Base-by-base conservation (phyloP, 2,113 vertebrate species). In the Strix uralensis region DNA sequence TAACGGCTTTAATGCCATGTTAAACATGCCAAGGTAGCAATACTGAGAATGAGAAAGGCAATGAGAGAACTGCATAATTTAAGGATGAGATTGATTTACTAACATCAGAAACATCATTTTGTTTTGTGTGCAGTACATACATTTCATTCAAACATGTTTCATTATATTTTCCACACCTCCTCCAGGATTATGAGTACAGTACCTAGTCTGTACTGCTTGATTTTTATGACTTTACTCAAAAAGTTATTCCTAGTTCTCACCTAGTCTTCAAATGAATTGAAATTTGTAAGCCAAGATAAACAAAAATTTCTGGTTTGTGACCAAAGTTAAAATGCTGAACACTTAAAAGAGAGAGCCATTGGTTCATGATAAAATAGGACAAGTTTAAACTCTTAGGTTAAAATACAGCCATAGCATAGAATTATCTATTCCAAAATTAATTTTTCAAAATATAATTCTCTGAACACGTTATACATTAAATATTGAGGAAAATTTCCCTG, bases 361-460 rank as follows among this genome's bases (percentile, higher is more conserved):
- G 46, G 52, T 91, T 96, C 67, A 86, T 81, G 84, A 87, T 90
- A 95, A 94, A 94, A 96, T 88, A 97, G 78, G 87, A 92, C 29
- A 86, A 86, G 54, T 89, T 96, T 84, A 95, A 93, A 91, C n/a
- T 95, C 89, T 93, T 87, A 58, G 57, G 58, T 92, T 97, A 95
- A 96, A 97, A 92, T 81, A 96, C 59, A 95, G 59, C 71, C 79
- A 92, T 69, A 95, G 71, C 81, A 91, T 94, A 98, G 83, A 95
- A 97, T 86, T 95, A 93, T 81, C 71, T 92, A 74, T 72, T 91
- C 86, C 86, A 96, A 97, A 97, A 97, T 86, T 85, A 91, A 61
- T 89, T 91, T 88, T 91, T 88, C 73, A 96, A 71, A 97, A 92
- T 95, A 96, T 75, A 96, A 47, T 89, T 95, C 95, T 97, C 95